Evolutionary conservation across 2,113 vertebrate genomes (phyloP).

Genomic region (Uria lomvia): DNA sequence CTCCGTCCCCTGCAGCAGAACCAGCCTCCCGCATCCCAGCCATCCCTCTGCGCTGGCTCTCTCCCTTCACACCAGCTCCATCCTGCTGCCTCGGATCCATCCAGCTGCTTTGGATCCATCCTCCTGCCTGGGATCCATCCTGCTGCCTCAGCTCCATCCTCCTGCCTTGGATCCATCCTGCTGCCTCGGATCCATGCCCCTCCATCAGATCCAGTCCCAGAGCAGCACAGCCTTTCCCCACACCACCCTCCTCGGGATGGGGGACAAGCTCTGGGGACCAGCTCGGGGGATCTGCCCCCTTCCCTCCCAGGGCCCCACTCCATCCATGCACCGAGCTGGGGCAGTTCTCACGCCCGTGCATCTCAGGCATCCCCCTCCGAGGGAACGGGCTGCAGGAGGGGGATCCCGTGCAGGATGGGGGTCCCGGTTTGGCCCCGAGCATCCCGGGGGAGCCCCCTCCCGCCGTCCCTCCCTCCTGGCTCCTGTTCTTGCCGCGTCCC

Average conservation of each 20-base stretch:
- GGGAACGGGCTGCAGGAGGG: not conserved
- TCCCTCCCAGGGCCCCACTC: not conserved
- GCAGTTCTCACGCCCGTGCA: not conserved
- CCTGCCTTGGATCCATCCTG: rapidly evolving
- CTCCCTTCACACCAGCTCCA: not conserved
- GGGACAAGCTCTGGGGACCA: not conserved
- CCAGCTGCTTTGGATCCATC: not conserved
- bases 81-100: not conserved
- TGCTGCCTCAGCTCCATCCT: not conserved
- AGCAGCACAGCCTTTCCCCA: not conserved
- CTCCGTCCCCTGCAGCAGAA: not conserved
- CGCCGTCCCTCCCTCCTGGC: not conserved
- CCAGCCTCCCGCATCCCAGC: not conserved
- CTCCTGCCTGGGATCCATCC: not conserved
- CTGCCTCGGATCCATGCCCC: too few relatives aligned
- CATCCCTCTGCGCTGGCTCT: not conserved
- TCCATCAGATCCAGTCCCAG: not conserved
- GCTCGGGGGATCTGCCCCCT: not conserved
- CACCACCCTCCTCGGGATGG: not conserved
- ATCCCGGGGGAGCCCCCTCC: not conserved
- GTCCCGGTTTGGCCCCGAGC: not conserved
- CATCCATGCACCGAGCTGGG: rapidly evolving
- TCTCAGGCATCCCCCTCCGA: not conserved
- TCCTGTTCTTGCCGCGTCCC: not conserved
- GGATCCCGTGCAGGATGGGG: not conserved